Evolutionary conservation across 2,797 vertebrate genomes (phyloP).

Genomic region (Champsocephalus gunnari): DNA sequence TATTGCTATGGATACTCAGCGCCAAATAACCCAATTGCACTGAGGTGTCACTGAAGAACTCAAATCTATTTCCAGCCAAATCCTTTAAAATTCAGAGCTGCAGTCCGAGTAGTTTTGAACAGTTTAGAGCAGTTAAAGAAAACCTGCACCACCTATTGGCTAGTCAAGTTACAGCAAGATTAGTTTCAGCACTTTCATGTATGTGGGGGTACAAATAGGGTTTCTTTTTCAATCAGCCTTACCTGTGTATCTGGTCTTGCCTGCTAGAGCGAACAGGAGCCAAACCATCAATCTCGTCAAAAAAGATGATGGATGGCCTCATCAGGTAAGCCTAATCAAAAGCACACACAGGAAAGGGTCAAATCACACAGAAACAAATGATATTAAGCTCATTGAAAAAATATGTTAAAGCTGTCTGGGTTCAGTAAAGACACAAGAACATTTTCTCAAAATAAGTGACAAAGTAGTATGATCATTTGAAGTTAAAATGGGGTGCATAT

Average conservation of each 20-base stretch:
- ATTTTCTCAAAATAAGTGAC: not conserved
- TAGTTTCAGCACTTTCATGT: not conserved
- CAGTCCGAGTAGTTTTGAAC: not conserved
- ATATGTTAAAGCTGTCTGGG: not conserved
- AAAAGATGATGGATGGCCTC: conserved; percentile 99
- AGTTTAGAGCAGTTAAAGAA: not conserved
- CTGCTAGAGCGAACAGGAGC: conserved; percentile 98
- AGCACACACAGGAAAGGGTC: conserved; percentile 14
- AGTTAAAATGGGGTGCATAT: not conserved
- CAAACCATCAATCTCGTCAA: conserved; percentile 99
- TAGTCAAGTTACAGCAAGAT: conserved; percentile 7
- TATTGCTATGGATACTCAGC: not conserved
- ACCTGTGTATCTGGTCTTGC: conserved; percentile 99
- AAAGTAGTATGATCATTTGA: not conserved
- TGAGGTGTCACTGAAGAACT: conserved; percentile 5
- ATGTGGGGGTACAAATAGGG: too few species aligned
- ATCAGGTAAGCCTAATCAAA: conserved; percentile 94
- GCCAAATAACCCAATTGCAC: conserved; percentile 8
- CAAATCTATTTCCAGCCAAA: not conserved
- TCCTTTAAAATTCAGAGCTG: not conserved
- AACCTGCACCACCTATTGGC: conserved; percentile 48
- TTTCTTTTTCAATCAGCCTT: conserved; percentile 31
- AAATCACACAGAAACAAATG: not conserved
- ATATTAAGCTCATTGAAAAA: not conserved
- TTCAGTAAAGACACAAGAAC: not conserved